A percentile compares a stretch with the other conserved stretches of the same genome.
These are phyloP conservation scores for Turritopsis dohrnii DNA, from an alignment of 30 jellyfish, hydroid and myxozoan genomes.

Conservation along the genomic window DNA sequence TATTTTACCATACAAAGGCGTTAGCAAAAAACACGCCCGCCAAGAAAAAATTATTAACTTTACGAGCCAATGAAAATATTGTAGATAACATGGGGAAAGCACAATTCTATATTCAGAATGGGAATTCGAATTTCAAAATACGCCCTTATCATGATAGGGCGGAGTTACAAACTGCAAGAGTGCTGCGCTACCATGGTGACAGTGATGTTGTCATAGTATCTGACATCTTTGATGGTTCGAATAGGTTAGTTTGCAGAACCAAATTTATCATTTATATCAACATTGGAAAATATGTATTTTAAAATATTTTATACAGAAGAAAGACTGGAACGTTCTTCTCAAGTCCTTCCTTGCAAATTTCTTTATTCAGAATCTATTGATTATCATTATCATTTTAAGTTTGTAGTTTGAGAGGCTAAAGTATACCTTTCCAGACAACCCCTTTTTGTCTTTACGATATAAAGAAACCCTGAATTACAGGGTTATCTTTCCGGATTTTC, in stretches of 20 bases:
- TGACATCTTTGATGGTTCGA: conserved; percentile 47
- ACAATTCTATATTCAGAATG: conserved; percentile 58
- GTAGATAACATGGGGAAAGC: conserved; percentile 22
- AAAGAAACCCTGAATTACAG: too few relatives aligned
- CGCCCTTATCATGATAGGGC: conserved; percentile 36
- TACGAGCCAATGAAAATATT: conserved; percentile 25
- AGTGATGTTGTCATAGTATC: conserved; percentile 46
- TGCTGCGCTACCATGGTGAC: conserved; percentile 52
- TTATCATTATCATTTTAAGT: too few relatives aligned
- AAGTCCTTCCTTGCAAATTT: too few relatives aligned
- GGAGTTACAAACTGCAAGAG: conserved; percentile 31
- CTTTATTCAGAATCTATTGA: background rate
- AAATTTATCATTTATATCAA: conserved; percentile 51
- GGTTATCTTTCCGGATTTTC: too few relatives aligned
- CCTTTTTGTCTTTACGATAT: too few relatives aligned
- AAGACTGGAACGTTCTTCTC: too few relatives aligned
- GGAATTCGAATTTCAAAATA: conserved; percentile 51
- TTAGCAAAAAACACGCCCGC: conserved; percentile 43
- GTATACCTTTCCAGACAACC: too few relatives aligned
- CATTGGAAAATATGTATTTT: conserved; percentile 57
- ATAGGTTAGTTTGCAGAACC: conserved; percentile 66
- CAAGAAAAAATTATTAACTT: conserved; percentile 26
- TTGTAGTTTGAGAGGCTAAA: too few relatives aligned
- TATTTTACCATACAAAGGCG: conserved; percentile 40
- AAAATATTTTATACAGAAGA: background rate